Evolutionary conservation across 2,113 vertebrate species (phyloP).

Genomic region (Nematolebias whitei): DNA sequence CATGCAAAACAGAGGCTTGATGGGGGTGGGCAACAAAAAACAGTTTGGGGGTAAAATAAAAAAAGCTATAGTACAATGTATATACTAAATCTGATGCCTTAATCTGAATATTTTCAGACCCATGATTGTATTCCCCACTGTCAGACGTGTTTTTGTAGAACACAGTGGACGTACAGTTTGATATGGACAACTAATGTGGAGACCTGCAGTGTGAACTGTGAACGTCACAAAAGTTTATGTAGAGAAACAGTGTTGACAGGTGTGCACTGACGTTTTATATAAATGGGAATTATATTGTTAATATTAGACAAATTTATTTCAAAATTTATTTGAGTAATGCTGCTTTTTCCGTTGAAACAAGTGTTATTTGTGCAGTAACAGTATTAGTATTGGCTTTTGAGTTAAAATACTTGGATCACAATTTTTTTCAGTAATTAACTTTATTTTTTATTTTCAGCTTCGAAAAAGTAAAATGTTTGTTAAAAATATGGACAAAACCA

Average conservation of each 20-base stretch:
- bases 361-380: slow-evolving; percentile 47
- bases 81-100: slow-evolving; percentile 66
- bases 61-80: slow-evolving; percentile 11
- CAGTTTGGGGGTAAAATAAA: slow-evolving; percentile 1
- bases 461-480: slow-evolving; percentile 1
- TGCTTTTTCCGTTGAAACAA: slow-evolving; percentile 27
- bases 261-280: slow-evolving; percentile 27
- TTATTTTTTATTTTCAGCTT: neutral
- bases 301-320: slow-evolving; percentile 9
- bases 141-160: slow-evolving; percentile 32
- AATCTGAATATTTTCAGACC: slow-evolving; percentile 63
- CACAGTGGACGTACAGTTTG: slow-evolving; percentile 10
- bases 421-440: slow-evolving; percentile 4
- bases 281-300: neutral
- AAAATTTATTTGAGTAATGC: slow-evolving; percentile 4
- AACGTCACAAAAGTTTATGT: neutral
- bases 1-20: slow-evolving; percentile 5
- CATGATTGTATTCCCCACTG: slow-evolving; percentile 62
- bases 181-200: slow-evolving; percentile 16
- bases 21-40: slow-evolving; percentile 2
- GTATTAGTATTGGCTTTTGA: slow-evolving; percentile 48
- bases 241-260: neutral
- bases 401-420: slow-evolving; percentile 33
- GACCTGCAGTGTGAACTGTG: neutral
- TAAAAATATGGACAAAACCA: neutral